Conservation (phyloP, 2,797 vertebrate genomes). For the Poeciliopsis presidionis region DNA sequence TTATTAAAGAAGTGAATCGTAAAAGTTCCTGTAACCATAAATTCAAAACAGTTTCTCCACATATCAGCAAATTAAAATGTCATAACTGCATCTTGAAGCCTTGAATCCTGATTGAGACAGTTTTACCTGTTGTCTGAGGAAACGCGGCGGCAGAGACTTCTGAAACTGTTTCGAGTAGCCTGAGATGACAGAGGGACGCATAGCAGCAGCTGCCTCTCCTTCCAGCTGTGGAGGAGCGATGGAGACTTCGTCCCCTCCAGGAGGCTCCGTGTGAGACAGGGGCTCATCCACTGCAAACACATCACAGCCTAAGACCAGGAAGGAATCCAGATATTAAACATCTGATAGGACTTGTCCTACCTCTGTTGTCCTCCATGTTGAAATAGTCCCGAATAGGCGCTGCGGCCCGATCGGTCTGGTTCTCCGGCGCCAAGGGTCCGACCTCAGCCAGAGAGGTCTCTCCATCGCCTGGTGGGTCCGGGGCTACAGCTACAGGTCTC, state of each 20-base stretch:
- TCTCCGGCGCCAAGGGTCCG: slow-evolving; percentile 66
- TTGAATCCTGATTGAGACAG: neutral
- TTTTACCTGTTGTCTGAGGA: slow-evolving; percentile 96
- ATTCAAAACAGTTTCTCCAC: neutral
- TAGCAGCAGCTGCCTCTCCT: slow-evolving; percentile 86
- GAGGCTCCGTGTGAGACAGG: slow-evolving; percentile 73
- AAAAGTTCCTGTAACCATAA: neutral
- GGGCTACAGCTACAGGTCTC: slow-evolving; percentile 52
- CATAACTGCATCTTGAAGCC: neutral
- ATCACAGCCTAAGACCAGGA: neutral
- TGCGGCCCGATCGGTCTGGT: slow-evolving; percentile 60
- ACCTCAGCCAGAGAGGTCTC: slow-evolving; percentile 59
- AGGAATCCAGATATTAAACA: neutral
- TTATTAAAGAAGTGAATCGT: neutral
- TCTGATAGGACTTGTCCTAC: slow-evolving; percentile 42
- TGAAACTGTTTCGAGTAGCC: slow-evolving; percentile 99
- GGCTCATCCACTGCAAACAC: slow-evolving; percentile 75
- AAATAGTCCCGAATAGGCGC: slow-evolving; percentile 80
- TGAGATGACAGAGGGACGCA: slow-evolving; percentile 90
- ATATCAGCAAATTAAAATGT: neutral
- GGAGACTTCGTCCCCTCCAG: slow-evolving; percentile 73
- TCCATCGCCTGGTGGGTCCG: slow-evolving; percentile 61
- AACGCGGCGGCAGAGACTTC: slow-evolving; percentile 96
- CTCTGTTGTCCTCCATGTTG: slow-evolving; percentile 78
- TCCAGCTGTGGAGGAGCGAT: slow-evolving; percentile 84